Evolutionary conservation across 2,113 vertebrate genomes (phyloP).

Genomic region (Sturnira hondurensis): DNA sequence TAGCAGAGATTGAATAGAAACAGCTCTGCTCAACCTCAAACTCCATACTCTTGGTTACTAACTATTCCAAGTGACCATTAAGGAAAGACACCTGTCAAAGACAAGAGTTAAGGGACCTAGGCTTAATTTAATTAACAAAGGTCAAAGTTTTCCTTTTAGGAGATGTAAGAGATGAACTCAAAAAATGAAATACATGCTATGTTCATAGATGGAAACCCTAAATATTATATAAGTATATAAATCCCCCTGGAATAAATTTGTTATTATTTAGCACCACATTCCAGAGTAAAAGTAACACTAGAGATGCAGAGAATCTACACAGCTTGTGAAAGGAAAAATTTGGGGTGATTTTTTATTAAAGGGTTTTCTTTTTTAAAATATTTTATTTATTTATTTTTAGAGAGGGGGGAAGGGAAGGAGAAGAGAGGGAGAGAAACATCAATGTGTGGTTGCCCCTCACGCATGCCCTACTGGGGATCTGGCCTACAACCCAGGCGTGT

Average conservation of each 20-base stretch:
- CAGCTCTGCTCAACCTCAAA: neutral
- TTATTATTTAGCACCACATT: neutral
- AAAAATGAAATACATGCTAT: neutral
- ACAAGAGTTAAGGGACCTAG: slow-evolving; percentile 2
- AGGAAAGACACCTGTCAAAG: neutral
- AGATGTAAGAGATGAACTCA: neutral
- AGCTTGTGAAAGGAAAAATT: neutral
- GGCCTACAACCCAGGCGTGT: too few relatives aligned
- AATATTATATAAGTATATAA: neutral
- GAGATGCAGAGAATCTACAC: neutral
- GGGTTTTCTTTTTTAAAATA: too few relatives aligned
- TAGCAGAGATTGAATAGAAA: neutral
- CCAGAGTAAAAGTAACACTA: neutral
- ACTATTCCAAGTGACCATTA: neutral
- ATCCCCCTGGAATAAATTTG: neutral
- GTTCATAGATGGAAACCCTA: neutral
- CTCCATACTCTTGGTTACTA: neutral
- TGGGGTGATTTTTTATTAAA: neutral
- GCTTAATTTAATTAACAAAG: neutral
- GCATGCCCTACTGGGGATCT: too few relatives aligned
- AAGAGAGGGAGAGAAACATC: too few relatives aligned
- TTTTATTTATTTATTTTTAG: too few relatives aligned
- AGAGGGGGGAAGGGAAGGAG: too few relatives aligned
- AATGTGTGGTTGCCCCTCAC: too few relatives aligned
- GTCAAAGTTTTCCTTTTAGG: neutral